Evolutionary conservation across 2,888 invertebrate genomes (phyloP).

Genomic region (Rhabditophanes sp.): DNA sequence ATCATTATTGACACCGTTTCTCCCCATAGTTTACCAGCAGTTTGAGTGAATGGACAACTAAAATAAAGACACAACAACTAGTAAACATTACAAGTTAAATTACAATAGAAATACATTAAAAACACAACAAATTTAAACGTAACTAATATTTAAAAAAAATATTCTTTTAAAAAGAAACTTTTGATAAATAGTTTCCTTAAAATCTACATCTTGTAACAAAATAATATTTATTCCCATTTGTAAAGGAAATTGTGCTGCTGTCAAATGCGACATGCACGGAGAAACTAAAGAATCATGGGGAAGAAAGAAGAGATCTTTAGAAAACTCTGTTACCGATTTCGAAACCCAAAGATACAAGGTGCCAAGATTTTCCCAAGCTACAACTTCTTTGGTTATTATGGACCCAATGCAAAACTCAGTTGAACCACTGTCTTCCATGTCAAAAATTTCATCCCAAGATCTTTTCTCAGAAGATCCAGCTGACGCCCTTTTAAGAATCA

Average conservation of each 20-base stretch:
- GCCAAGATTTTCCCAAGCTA: slow-evolving; percentile 34
- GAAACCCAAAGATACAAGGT: slow-evolving; percentile 39
- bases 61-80: no score
- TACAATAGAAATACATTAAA: no score
- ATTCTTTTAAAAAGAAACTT: no score
- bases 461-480: slow-evolving; percentile 4
- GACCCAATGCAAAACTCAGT: slow-evolving; percentile 39
- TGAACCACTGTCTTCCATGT: slow-evolving; percentile 17
- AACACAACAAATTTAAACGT: no score
- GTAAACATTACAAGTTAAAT: no score
- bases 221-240: background rate
- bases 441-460: slow-evolving; percentile 4
- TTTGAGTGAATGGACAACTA: no score
- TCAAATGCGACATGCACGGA: slow-evolving; percentile 29
- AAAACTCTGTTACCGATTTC: slow-evolving; percentile 20
- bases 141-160: no score
- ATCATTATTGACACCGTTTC: no score
- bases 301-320: slow-evolving; percentile 35
- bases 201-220: background rate
- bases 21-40: no score
- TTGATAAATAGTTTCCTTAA: background rate
- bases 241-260: slow-evolving; percentile 8
- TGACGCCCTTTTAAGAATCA: slow-evolving; percentile 2
- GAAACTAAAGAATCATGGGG: slow-evolving; percentile 33
- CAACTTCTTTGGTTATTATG: slow-evolving; percentile 37